phyloP scores from a whole-genome alignment of 2,113 vertebrate species.

The Lepidiolamprologus cunningtoni region DNA sequence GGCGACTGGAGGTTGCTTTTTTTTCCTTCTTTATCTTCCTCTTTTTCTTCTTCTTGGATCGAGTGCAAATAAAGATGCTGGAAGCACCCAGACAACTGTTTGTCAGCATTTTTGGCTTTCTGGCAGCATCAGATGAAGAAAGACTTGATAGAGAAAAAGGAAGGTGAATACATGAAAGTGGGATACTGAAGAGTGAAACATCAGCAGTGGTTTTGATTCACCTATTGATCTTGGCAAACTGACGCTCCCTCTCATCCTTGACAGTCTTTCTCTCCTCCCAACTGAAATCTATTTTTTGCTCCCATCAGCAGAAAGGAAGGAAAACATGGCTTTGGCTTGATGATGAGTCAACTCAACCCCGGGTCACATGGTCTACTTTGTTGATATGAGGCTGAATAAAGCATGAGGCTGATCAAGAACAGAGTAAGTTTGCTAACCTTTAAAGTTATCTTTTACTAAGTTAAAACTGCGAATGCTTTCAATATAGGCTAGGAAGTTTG shows the following conservation, averaged over 20 bases:
- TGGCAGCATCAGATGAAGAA: slow-evolving; percentile 57
- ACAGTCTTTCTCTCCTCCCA: slow-evolving; percentile 47
- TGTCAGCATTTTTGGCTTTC: slow-evolving; percentile 63
- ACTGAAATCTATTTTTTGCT: slow-evolving; percentile 50
- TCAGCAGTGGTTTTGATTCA: slow-evolving; percentile 66
- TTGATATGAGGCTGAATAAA: not conserved
- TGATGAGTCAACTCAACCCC: slow-evolving; percentile 15
- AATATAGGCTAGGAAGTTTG: not conserved
- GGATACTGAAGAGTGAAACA: slow-evolving; percentile 54
- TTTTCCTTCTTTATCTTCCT: not conserved
- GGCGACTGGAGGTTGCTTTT: not conserved
- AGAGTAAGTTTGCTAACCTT: not conserved
- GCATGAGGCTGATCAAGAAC: not conserved
- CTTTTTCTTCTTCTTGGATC: slow-evolving; percentile 7
- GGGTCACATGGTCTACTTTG: slow-evolving; percentile 1
- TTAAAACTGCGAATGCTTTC: not conserved
- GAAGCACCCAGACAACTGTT: slow-evolving; percentile 47
- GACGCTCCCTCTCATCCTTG: slow-evolving; percentile 56
- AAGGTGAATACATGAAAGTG: slow-evolving; percentile 62
- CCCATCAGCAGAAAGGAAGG: slow-evolving; percentile 46
- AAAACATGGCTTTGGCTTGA: slow-evolving; percentile 24
- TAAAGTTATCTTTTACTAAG: not conserved
- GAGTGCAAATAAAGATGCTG: slow-evolving; percentile 47
- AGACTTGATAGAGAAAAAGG: slow-evolving; percentile 44
- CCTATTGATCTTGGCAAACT: slow-evolving; percentile 71